These are phyloP conservation scores for Epistrophella euchroma DNA, from an alignment of 2,888 invertebrate species.

Conservation along the genomic window DNA sequence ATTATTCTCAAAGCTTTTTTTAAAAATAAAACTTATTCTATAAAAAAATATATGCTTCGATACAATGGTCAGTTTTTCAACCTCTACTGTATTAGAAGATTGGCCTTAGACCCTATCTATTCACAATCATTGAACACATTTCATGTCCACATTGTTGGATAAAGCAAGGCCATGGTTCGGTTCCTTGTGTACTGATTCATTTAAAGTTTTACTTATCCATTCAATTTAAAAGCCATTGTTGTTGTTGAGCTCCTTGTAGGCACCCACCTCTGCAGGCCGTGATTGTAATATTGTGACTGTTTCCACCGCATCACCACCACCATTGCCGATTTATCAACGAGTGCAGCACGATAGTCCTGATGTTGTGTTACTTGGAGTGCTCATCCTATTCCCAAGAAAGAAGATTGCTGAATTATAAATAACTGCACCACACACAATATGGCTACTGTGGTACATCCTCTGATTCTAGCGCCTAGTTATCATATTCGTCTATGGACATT, in stretches of 20 bases:
- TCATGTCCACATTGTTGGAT: constrained; percentile 57
- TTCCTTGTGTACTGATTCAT: constrained; percentile 60
- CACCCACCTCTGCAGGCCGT: constrained; percentile 26
- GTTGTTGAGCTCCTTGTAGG: constrained; percentile 49
- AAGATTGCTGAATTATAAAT: constrained; percentile 67
- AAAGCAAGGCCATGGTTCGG: constrained; percentile 50
- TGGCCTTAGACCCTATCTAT: constrained; percentile 67
- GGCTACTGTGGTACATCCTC: constrained; percentile 54
- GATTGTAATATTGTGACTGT: constrained; percentile 33
- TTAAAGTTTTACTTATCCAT: constrained; percentile 68
- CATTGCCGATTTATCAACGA: not conserved
- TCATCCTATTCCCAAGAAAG: constrained; percentile 68
- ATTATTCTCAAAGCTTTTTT: too few relatives aligned
- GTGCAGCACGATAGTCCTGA: constrained; percentile 23
- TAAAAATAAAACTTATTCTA: too few relatives aligned
- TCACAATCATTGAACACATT: constrained; percentile 57
- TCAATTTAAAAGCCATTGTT: constrained; percentile 69
- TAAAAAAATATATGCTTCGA: too few relatives aligned
- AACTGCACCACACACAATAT: constrained; percentile 42
- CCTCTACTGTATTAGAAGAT: constrained; percentile 42
- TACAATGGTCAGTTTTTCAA: too few relatives aligned
- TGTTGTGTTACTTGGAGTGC: constrained; percentile 19
- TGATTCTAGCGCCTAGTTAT: constrained; percentile 75
- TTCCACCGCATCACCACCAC: not conserved
- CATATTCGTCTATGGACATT: constrained; percentile 63